Percentiles rank a stretch among this genome's conserved stretches.
phyloP scores from a whole-genome alignment of 2,797 vertebrate genomes.

The Limnodromus scolopaceus region DNA sequence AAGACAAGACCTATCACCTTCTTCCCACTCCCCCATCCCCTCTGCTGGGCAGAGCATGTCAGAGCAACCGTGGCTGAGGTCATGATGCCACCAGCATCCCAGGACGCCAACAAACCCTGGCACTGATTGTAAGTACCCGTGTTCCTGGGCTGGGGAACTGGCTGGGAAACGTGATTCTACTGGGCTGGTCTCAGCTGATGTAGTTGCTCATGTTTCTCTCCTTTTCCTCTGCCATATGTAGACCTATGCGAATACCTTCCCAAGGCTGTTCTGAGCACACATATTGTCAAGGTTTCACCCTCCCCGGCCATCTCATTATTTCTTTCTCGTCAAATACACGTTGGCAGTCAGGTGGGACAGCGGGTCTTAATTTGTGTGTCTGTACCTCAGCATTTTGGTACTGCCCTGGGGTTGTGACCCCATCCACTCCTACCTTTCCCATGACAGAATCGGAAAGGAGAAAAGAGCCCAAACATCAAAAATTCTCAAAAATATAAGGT shows the following conservation, averaged over 20 bases:
- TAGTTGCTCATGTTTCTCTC: neutral
- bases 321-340: neutral
- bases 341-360: neutral
- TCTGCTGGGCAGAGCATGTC: accelerated
- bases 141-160: neutral
- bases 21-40: neutral
- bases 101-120: accelerated
- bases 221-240: neutral
- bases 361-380: neutral
- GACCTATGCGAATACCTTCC: neutral
- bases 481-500: neutral
- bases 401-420: neutral
- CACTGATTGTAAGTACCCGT: accelerated
- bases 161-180: neutral
- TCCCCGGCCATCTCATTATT: neutral
- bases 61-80: neutral
- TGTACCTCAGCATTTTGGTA: neutral
- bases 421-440: neutral
- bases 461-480: neutral
- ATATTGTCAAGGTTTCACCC: neutral
- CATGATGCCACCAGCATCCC: neutral
- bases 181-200: neutral
- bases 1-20: neutral
- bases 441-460: neutral
- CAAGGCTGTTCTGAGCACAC: neutral